Evolutionary conservation across 2,888 invertebrate genomes (phyloP), one percentile per base, ranked within the genome.

Genomic region (Dolichomitus sp.): DNA sequence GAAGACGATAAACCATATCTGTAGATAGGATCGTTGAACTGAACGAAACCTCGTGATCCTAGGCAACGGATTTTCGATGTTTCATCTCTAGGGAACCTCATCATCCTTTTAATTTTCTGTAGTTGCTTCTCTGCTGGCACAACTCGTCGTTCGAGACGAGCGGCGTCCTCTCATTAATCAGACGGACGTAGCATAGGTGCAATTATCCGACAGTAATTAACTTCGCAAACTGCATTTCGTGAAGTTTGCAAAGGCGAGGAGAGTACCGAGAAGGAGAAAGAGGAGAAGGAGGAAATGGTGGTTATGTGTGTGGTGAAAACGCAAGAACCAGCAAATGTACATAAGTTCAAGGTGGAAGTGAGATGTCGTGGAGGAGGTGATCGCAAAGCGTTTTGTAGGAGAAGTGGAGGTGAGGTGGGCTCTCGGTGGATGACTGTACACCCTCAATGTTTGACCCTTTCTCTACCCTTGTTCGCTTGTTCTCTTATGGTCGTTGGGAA

Each of bases 131-230:
- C 54, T 54, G 54, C 52, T 19, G 27, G 14, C 37, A 14, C 9
- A 61, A 61, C 23, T 57, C 57, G 42, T 65, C 82, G 59, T 68
- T 40, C 59, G 54, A 57, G 57, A 81, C 52, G 65, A 73, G 70
- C 79, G 75, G 61, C 81, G 17, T 17, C 40, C 81, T 82, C 88
- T 89, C 89, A 87, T 91, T 91, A 91, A 90, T 91, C 90, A 90
- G 88, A 84, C 86, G 86, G 86, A 82, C 87, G 80, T 73, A 82
- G 87, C 87, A 88, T 88, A 89, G 86, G 89, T 85, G 89, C 89
- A 91, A 92, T 92, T 92, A 91, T 90, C 90, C 88, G 88, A 87
- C 89, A 89, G 90, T 91, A 92, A 92, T 92, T 92, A 92, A 92
- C 90, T 92, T 91, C 80, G 90, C 87, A 88, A 90, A 91, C 88